Percentiles rank a stretch among this genome's conserved stretches.
Conservation (phyloP, 2,113 vertebrate species). For the Lepisosteus osseus region DNA sequence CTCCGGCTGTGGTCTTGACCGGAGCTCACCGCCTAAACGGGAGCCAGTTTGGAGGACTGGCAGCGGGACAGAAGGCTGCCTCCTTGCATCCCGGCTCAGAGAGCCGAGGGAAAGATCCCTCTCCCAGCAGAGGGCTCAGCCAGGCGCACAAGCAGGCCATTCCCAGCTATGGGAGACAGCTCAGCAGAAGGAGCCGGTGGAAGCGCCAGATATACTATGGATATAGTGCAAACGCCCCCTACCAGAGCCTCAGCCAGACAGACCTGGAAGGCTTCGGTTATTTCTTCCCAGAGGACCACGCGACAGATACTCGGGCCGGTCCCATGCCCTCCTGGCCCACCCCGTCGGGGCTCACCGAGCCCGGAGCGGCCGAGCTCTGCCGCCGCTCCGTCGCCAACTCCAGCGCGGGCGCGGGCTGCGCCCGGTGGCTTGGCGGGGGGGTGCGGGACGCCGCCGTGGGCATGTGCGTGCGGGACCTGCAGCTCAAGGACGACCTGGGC, state of each 20-base stretch:
- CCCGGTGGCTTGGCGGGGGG: slow-evolving; percentile 52
- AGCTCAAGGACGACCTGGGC: slow-evolving; percentile 76
- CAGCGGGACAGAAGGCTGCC: too few species aligned
- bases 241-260: slow-evolving; percentile 68
- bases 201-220: slow-evolving; percentile 54
- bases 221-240: slow-evolving; percentile 42
- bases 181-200: slow-evolving; percentile 28
- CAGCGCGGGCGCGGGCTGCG: slow-evolving; percentile 64
- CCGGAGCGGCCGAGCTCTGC: slow-evolving; percentile 56
- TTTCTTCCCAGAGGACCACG: slow-evolving; percentile 86
- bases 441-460: slow-evolving; percentile 42
- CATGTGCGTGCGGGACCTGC: slow-evolving; percentile 80
- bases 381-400: slow-evolving; percentile 67
- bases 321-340: slow-evolving; percentile 73
- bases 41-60: too few species aligned
- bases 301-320: slow-evolving; percentile 43
- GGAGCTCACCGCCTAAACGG: too few species aligned
- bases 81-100: neutral
- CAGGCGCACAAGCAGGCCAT: slow-evolving; percentile 7
- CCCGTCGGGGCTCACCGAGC: slow-evolving; percentile 70
- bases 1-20: neutral
- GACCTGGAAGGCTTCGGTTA: slow-evolving; percentile 72
- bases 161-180: neutral
- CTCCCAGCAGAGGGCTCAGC: slow-evolving; percentile 2
- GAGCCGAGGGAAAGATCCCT: slow-evolving; percentile 22